phyloP scores from a whole-genome alignment of 2,113 vertebrate genomes.

The Dunckerocampus dactyliophorus region DNA sequence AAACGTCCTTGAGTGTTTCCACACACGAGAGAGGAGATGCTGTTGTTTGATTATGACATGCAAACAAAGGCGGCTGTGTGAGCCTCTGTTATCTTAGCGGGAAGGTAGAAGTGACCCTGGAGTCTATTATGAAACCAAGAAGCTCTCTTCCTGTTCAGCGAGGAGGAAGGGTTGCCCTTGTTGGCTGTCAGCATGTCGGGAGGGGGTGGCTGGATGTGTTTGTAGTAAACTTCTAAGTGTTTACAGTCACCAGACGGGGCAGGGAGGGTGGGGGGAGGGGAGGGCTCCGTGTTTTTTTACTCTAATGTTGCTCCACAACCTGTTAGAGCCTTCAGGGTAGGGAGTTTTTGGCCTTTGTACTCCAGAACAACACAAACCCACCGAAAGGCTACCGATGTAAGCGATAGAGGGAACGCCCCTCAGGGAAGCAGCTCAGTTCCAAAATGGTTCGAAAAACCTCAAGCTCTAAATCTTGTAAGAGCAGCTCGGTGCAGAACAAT shows the following conservation, averaged over 20 bases:
- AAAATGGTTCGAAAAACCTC: not conserved
- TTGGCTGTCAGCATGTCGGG: not conserved
- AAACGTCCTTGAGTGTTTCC: slow-evolving; percentile 35
- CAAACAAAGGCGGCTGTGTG: not conserved
- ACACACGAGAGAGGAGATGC: not conserved
- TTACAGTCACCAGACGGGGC: slow-evolving; percentile 49
- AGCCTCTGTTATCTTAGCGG: not conserved
- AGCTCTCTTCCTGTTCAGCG: slow-evolving; percentile 21
- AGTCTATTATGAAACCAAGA: slow-evolving; percentile 1
- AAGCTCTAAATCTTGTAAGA: not conserved
- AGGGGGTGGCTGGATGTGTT: slow-evolving; percentile 38
- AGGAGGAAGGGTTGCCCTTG: slow-evolving; percentile 35
- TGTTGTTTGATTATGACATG: not conserved
- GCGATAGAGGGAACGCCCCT: not conserved
- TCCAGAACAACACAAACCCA: not conserved
- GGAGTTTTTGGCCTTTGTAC: not conserved
- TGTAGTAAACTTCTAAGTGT: slow-evolving; percentile 65
- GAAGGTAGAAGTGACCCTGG: not conserved
- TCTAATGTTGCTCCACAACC: not conserved
- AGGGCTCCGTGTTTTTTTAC: not conserved
- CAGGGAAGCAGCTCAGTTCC: not conserved
- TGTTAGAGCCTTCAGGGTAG: not conserved
- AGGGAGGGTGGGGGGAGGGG: slow-evolving; percentile 5
- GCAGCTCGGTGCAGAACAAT: not conserved
- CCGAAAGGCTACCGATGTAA: not conserved